These are phyloP conservation scores for Laspeyria flexula DNA, from an alignment of 2,888 invertebrate genomes.

Conservation along the genomic window DNA sequence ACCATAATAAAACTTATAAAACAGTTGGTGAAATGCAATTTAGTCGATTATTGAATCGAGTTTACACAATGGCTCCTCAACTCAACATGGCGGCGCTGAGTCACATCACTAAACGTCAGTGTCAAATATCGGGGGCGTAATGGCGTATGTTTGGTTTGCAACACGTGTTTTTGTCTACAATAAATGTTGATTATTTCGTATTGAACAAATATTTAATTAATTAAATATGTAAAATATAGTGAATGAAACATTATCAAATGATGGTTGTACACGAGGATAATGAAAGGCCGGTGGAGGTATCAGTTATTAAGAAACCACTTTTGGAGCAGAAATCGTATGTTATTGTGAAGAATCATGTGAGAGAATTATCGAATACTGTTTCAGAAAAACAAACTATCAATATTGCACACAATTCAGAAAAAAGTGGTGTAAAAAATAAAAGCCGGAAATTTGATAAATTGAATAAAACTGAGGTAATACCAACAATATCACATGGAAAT, in stretches of 20 bases:
- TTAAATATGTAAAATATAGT: not conserved
- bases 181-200: not conserved
- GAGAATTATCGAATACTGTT: conserved; percentile 42
- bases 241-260: conserved; percentile 12
- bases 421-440: conserved; percentile 19
- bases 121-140: conserved; percentile 12
- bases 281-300: conserved; percentile 47
- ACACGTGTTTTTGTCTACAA: conserved; percentile 25
- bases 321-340: conserved; percentile 54
- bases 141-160: not conserved
- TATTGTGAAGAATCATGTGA: conserved; percentile 62
- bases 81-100: conserved; percentile 12
- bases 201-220: not conserved
- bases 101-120: conserved; percentile 12
- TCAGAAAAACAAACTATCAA: conserved; percentile 2
- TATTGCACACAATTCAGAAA: conserved; percentile 4
- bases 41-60: conserved; percentile 7
- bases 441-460: conserved; percentile 20
- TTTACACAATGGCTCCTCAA: not conserved
- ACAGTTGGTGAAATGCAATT: too few species aligned
- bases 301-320: conserved; percentile 42
- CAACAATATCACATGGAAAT: conserved; percentile 13
- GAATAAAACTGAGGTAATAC: conserved; percentile 15
- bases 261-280: conserved; percentile 63
- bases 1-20: too few species aligned